Percentiles rank a stretch among this genome's conserved stretches.
These are phyloP conservation scores for Andrena bucephala DNA, from an alignment of 2,888 invertebrate genomes.

Conservation along the genomic window DNA sequence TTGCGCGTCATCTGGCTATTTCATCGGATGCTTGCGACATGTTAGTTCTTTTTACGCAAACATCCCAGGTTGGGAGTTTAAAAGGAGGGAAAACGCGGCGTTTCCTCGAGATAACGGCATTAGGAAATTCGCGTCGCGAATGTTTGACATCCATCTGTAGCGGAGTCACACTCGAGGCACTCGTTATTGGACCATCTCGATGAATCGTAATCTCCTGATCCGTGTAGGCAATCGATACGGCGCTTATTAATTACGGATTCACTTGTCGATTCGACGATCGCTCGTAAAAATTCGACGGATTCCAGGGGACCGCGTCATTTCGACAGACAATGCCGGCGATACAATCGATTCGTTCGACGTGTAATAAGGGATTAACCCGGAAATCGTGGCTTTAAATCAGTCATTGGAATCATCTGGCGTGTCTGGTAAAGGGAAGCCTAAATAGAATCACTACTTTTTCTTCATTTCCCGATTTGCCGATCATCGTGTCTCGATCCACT, in stretches of 20 bases:
- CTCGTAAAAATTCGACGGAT: slow-evolving; percentile 38
- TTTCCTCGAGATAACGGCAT: slow-evolving; percentile 14
- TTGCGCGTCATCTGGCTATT: not conserved
- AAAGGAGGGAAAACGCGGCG: not conserved
- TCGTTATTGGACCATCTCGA: slow-evolving; percentile 55
- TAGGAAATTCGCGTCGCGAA: slow-evolving; percentile 52
- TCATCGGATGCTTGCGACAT: not conserved
- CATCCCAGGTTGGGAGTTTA: not conserved
- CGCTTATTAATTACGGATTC: slow-evolving; percentile 63
- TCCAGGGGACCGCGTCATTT: not conserved
- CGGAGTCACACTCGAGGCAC: slow-evolving; percentile 36
- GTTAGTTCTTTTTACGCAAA: not conserved
- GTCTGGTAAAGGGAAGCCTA: not conserved
- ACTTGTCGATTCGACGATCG: slow-evolving; percentile 8
- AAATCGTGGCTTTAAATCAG: not conserved
- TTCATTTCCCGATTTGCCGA: too few species aligned
- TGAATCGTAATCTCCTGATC: slow-evolving; percentile 62
- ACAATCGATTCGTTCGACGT: slow-evolving; percentile 25
- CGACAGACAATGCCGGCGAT: not conserved
- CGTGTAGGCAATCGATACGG: slow-evolving; percentile 61
- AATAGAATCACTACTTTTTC: not conserved
- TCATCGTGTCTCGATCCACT: too few species aligned
- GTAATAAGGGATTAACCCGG: slow-evolving; percentile 12
- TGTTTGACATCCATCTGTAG: slow-evolving; percentile 59
- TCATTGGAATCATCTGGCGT: slow-evolving; percentile 6